phyloP scores from a whole-genome alignment of 2,888 invertebrate genomes.

The Agapetus fuscipes region DNA sequence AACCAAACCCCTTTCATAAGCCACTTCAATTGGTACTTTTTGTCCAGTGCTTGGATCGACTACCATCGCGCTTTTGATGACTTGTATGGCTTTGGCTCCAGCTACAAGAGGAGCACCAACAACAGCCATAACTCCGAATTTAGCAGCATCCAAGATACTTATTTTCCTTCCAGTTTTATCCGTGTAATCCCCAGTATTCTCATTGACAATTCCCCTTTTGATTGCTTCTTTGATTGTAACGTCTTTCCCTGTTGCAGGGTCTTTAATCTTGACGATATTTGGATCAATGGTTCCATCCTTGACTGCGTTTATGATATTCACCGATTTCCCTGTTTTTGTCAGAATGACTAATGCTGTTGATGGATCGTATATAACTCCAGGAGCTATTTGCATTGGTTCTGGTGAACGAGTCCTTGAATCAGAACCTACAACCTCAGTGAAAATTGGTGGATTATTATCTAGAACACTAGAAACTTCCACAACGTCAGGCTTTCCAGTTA shows the following conservation, averaged over 20 bases:
- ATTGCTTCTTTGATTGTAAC: conserved; percentile 68
- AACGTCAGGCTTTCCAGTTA: conserved; percentile 60
- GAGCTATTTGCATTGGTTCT: conserved; percentile 63
- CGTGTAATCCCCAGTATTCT: conserved; percentile 56
- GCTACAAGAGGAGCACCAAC: conserved; percentile 70
- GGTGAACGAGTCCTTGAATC: conserved; percentile 27
- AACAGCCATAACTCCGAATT: conserved; percentile 66
- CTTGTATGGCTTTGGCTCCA: conserved; percentile 57
- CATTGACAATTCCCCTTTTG: conserved; percentile 63
- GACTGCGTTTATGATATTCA: conserved; percentile 66
- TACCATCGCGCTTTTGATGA: conserved; percentile 54
- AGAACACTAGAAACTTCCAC: conserved; percentile 56
- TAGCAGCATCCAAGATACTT: conserved; percentile 62
- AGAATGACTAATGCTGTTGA: conserved; percentile 64
- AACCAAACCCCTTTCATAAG: conserved; percentile 67
- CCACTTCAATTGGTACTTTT: conserved; percentile 70
- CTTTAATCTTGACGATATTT: conserved; percentile 56
- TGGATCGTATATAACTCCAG: conserved; percentile 71
- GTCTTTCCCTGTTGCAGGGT: conserved; percentile 56
- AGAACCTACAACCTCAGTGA: conserved; percentile 39
- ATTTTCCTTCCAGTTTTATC: conserved; percentile 57
- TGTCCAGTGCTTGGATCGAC: conserved; percentile 74
- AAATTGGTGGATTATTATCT: conserved; percentile 37
- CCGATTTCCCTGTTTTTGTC: conserved; percentile 58
- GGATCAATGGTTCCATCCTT: conserved; percentile 63